Conservation (phyloP, 2,888 invertebrate species). For the Andrena trimmerana region DNA sequence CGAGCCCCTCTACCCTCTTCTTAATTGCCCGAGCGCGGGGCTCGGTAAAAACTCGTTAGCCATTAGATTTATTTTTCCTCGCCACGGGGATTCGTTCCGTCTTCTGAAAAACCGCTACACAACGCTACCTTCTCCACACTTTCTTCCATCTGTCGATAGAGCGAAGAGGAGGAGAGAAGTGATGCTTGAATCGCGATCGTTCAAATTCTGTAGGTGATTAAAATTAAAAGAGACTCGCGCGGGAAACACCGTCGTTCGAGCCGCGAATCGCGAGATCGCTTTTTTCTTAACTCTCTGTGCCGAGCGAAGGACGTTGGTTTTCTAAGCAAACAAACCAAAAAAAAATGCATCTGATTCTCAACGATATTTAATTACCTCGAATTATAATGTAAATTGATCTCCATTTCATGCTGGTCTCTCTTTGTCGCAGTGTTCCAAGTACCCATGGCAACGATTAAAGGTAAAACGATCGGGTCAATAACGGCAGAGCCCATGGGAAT, state of each 20-base stretch:
- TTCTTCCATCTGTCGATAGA: not conserved
- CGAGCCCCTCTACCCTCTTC: constrained; percentile 70
- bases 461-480: constrained; percentile 72
- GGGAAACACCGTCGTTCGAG: constrained; percentile 52
- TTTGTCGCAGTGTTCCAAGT: constrained; percentile 73
- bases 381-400: constrained; percentile 71
- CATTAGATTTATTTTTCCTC: constrained; percentile 81
- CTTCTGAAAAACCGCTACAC: constrained; percentile 49
- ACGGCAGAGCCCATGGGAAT: constrained; percentile 68
- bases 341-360: constrained; percentile 38
- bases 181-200: not conserved
- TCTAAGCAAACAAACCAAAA: constrained; percentile 3
- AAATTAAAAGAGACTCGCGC: not conserved
- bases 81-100: constrained; percentile 65
- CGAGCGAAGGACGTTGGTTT: constrained; percentile 56
- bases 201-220: constrained; percentile 4
- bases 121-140: constrained; percentile 20
- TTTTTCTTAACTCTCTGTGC: constrained; percentile 35
- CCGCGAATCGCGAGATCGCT: constrained; percentile 50
- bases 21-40: constrained; percentile 78
- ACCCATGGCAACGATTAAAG: constrained; percentile 74
- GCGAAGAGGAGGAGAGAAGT: not conserved
- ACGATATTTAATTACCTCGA: constrained; percentile 66
- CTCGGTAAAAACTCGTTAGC: constrained; percentile 84
- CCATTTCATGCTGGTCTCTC: constrained; percentile 74